Percentiles rank a stretch among this genome's conserved stretches.
These are phyloP conservation scores for Halcyon chelicuti DNA, from an alignment of 2,797 vertebrate species.

Conservation along the genomic window DNA sequence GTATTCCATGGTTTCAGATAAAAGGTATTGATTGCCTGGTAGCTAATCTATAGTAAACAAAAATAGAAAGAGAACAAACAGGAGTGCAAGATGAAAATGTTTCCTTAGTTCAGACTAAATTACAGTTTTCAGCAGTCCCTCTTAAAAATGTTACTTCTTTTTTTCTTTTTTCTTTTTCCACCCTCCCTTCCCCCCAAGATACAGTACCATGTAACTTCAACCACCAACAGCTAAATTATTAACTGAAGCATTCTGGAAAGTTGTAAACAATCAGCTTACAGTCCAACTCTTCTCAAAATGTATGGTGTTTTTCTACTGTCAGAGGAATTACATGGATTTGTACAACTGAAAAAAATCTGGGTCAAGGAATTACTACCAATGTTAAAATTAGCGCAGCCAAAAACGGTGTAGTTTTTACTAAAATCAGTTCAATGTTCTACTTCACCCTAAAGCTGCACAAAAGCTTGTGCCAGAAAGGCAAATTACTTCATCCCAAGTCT, in stretches of 20 bases:
- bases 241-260: not conserved
- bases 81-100: not conserved
- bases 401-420: not conserved
- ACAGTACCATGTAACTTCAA: not conserved
- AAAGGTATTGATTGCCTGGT: not conserved
- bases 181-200: not conserved
- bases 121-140: not conserved
- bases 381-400: not conserved
- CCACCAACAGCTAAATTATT: not conserved
- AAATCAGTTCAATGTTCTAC: not conserved
- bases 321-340: not conserved
- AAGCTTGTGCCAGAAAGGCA: not conserved
- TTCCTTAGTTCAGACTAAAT: not conserved
- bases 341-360: not conserved
- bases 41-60: not conserved
- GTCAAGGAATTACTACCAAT: not conserved
- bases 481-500: not conserved
- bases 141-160: not conserved
- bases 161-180: not conserved
- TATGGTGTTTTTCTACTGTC: not conserved
- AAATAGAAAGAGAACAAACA: not conserved
- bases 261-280: not conserved
- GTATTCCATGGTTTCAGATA: not conserved
- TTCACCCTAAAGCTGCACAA: not conserved
- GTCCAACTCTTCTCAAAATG: not conserved